Evolutionary conservation across 2,797 vertebrate genomes (phyloP).

Genomic region (Spinus pinus): DNA sequence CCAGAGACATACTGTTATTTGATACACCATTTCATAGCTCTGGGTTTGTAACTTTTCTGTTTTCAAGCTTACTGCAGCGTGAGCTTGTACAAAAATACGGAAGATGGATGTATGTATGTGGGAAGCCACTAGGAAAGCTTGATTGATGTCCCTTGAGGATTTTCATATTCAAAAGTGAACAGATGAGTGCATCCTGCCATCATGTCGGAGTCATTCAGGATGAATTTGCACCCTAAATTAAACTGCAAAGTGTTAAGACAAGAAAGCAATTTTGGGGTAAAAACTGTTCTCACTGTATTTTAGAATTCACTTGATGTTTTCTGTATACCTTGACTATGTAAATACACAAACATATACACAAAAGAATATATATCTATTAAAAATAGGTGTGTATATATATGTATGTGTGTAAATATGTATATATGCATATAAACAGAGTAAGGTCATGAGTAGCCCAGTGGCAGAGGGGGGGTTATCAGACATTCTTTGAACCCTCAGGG

Average conservation of each 20-base stretch:
- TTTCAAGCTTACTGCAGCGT: background rate
- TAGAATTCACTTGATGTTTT: background rate
- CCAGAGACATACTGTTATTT: background rate
- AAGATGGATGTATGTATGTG: background rate
- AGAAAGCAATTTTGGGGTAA: background rate
- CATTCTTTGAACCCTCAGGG: background rate
- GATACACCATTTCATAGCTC: background rate
- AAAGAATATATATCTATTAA: background rate
- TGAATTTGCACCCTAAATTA: conserved; percentile 9
- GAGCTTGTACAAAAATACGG: background rate
- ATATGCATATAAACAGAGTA: background rate
- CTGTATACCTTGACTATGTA: background rate
- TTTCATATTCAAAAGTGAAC: background rate
- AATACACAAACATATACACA: background rate
- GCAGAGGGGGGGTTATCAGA: background rate
- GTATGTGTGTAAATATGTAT: fast-evolving
- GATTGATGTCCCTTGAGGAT: background rate
- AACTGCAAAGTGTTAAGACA: background rate
- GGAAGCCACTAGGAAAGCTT: conserved; percentile 20
- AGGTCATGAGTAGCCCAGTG: background rate
- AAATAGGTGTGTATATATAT: fast-evolving
- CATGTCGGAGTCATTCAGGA: background rate
- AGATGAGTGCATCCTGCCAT: background rate
- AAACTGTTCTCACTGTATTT: background rate
- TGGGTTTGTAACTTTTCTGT: background rate